Conservation (phyloP, 2,797 vertebrate genomes). For the Chaetophractus vellerosus region DNA sequence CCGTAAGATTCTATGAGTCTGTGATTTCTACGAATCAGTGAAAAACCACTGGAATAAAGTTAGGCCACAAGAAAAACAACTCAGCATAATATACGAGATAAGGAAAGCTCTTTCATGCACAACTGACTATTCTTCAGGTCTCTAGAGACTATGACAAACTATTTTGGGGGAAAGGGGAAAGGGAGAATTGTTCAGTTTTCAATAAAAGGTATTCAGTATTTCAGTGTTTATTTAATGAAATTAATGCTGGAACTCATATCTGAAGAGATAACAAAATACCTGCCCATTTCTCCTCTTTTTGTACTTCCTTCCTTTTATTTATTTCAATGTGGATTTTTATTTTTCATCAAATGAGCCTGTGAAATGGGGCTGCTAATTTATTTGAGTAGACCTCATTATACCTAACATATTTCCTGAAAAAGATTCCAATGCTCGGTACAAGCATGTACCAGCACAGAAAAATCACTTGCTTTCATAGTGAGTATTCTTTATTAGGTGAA, state of each 20-base stretch:
- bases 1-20: neutral
- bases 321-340: neutral
- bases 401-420: neutral
- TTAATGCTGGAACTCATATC: neutral
- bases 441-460: neutral
- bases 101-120: constrained; percentile 59
- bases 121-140: neutral
- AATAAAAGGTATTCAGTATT: neutral
- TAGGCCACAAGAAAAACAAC: neutral
- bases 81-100: neutral
- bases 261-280: neutral
- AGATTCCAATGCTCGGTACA: neutral
- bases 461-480: neutral
- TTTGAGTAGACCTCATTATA: neutral
- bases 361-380: neutral
- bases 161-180: neutral
- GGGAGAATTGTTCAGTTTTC: constrained; percentile 52
- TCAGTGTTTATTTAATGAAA: neutral
- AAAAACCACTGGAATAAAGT: constrained; percentile 32
- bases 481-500: neutral
- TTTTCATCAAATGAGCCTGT: neutral
- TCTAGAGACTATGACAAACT: neutral
- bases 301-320: neutral
- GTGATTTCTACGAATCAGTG: constrained; percentile 35
- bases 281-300: neutral